Conservation (phyloP, 2,888 invertebrate species). For the Itoplectis maculator region DNA sequence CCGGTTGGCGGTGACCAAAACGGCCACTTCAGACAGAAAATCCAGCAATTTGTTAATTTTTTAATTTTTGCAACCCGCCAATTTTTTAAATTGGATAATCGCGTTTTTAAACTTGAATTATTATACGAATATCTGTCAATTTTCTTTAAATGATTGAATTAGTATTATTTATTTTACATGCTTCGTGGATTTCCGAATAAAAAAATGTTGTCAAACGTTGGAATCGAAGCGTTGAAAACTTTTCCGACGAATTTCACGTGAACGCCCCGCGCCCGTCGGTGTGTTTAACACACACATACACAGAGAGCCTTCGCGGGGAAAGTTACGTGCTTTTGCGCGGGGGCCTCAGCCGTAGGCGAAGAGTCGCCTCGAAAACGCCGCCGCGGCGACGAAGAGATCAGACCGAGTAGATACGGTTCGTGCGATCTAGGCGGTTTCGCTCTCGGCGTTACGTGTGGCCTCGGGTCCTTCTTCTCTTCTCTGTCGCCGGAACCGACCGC, state of each 20-base stretch:
- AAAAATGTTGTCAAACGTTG: neutral
- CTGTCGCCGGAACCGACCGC: neutral
- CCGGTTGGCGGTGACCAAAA: neutral
- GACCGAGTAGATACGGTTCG: slow-evolving; percentile 5
- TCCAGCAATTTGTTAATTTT: too few relatives aligned
- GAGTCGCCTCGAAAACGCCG: neutral
- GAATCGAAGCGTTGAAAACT: neutral
- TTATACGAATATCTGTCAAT: too few relatives aligned
- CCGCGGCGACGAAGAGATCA: too few relatives aligned
- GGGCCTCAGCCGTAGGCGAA: slow-evolving; percentile 2
- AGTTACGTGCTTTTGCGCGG: neutral
- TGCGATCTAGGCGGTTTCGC: slow-evolving; percentile 31
- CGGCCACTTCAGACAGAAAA: too few relatives aligned
- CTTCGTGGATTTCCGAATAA: too few relatives aligned
- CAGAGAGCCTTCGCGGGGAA: too few relatives aligned
- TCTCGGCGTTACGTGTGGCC: slow-evolving; percentile 12
- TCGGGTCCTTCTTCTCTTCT: neutral
- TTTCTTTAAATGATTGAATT: too few relatives aligned
- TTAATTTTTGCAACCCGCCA: neutral
- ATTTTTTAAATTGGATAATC: neutral
- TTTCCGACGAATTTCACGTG: slow-evolving; percentile 11
- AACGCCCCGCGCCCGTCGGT: neutral
- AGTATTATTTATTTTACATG: too few relatives aligned
- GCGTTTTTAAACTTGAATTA: too few relatives aligned
- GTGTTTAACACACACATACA: too few relatives aligned